Evolutionary conservation across 1,140 invertebrate genomes (phyloP).

Genomic region (Drosophila kohkoa): DNA sequence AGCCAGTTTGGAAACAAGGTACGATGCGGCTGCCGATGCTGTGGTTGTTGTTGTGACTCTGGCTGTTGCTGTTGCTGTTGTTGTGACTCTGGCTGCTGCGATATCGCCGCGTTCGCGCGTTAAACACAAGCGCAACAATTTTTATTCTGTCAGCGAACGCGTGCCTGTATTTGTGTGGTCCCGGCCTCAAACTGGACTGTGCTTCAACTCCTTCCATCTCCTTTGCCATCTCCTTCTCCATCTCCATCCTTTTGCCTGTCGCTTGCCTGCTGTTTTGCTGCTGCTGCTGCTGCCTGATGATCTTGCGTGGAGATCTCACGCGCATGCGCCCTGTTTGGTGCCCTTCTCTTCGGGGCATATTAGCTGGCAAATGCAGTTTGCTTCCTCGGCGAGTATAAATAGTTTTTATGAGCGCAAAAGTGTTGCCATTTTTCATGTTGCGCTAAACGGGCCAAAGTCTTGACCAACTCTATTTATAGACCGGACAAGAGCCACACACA

Average conservation of each 20-base stretch:
- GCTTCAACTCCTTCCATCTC: neutral
- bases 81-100: constrained; percentile 51
- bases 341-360: constrained; percentile 59
- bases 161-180: constrained; percentile 85
- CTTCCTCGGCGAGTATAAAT: constrained; percentile 58
- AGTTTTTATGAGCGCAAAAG: constrained; percentile 81
- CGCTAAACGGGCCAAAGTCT: constrained; percentile 31
- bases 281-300: constrained; percentile 42
- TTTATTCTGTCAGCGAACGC: constrained; percentile 85
- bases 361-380: constrained; percentile 45
- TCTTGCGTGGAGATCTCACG: constrained; percentile 82
- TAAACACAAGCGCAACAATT: constrained; percentile 85
- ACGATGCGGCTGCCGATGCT: constrained; percentile 48
- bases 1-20: constrained; percentile 80
- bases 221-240: neutral
- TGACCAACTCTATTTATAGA: constrained; percentile 71
- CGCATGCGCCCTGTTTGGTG: constrained; percentile 67
- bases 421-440: constrained; percentile 82
- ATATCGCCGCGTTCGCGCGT: constrained; percentile 84
- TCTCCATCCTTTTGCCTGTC: constrained; percentile 23
- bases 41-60: constrained; percentile 23
- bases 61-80: constrained; percentile 34
- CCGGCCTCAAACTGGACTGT: constrained; percentile 71
- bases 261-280: constrained; percentile 27
- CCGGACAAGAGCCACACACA: neutral